Evolutionary conservation across 2,797 vertebrate genomes (phyloP).

Genomic region (Hemibagrus guttatus): DNA sequence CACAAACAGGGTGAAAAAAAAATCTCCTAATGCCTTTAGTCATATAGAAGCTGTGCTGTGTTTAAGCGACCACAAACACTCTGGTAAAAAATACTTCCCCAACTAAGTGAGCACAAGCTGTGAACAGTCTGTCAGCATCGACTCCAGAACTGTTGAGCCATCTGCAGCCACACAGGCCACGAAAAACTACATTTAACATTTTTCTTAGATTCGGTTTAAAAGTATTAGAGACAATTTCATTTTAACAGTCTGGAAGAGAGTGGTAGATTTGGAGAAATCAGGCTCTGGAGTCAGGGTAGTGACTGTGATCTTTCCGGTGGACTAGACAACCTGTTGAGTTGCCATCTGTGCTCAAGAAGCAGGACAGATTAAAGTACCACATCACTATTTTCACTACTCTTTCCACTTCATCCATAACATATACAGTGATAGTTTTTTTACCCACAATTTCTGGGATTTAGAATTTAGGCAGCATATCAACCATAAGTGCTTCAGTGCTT

Average conservation of each 20-base stretch:
- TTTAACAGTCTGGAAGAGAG: background rate
- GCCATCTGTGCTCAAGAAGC: constrained; percentile 40
- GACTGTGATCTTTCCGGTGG: constrained; percentile 22
- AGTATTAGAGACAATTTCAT: constrained; percentile 11
- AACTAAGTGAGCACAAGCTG: background rate
- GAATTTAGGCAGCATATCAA: background rate
- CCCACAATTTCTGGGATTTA: background rate
- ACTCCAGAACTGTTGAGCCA: constrained; percentile 12
- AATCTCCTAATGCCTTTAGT: background rate
- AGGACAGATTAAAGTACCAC: constrained; percentile 1
- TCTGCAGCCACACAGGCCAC: constrained; percentile 5
- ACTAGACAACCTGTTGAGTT: constrained; percentile 39
- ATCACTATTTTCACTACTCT: background rate
- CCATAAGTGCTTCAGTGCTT: background rate
- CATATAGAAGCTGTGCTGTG: constrained; percentile 1
- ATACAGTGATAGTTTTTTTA: background rate
- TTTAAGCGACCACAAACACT: constrained; percentile 13
- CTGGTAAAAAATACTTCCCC: constrained; percentile 20
- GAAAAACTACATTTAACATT: constrained; percentile 2
- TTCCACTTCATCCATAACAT: background rate
- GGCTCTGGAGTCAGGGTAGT: constrained; percentile 18
- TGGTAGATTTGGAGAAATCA: constrained; percentile 25
- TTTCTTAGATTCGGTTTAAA: background rate
- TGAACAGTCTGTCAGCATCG: constrained; percentile 9
- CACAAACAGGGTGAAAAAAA: constrained; percentile 25